Percentiles rank a stretch among this genome's conserved stretches.
phyloP scores from a whole-genome alignment of 2,113 vertebrate genomes.

The Myxocyprinus asiaticus region DNA sequence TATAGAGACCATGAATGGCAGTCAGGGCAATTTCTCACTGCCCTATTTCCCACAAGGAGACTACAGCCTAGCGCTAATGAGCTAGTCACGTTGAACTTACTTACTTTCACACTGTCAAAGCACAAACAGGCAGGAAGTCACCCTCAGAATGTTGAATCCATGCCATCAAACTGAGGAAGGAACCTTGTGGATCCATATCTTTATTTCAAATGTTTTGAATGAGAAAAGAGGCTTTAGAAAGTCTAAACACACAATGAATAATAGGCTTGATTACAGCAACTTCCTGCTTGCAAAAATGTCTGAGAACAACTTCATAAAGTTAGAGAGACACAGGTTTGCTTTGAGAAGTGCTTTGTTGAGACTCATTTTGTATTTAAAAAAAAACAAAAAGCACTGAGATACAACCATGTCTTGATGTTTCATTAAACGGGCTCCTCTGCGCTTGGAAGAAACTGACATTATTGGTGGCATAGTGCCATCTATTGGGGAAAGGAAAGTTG shows the following conservation, averaged over 20 bases:
- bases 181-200: not conserved
- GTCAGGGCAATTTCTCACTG: conserved; percentile 23
- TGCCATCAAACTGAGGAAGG: not conserved
- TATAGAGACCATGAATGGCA: conserved; percentile 27
- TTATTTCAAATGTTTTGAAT: conserved; percentile 25
- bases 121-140: not conserved
- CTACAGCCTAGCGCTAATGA: conserved; percentile 35
- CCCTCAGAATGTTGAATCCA: not conserved
- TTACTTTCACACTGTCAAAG: conserved; percentile 15
- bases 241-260: conserved; percentile 25
- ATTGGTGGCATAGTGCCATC: conserved; percentile 72
- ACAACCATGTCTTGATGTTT: conserved; percentile 69
- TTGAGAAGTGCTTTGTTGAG: conserved; percentile 56
- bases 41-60: conserved; percentile 20
- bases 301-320: conserved; percentile 50
- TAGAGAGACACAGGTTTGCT: conserved; percentile 43
- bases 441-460: conserved; percentile 32
- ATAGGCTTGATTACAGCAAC: conserved; percentile 36
- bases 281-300: conserved; percentile 32
- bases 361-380: conserved; percentile 66
- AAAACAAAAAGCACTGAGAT: conserved; percentile 57
- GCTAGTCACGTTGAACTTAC: conserved; percentile 14
- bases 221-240: conserved; percentile 17
- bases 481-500: conserved; percentile 58
- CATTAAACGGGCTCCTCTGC: conserved; percentile 66